A percentile compares a stretch with the other conserved stretches of the same genome.
phyloP scores from a whole-genome alignment of 2,888 invertebrate genomes.

The Stenurella melanura region DNA sequence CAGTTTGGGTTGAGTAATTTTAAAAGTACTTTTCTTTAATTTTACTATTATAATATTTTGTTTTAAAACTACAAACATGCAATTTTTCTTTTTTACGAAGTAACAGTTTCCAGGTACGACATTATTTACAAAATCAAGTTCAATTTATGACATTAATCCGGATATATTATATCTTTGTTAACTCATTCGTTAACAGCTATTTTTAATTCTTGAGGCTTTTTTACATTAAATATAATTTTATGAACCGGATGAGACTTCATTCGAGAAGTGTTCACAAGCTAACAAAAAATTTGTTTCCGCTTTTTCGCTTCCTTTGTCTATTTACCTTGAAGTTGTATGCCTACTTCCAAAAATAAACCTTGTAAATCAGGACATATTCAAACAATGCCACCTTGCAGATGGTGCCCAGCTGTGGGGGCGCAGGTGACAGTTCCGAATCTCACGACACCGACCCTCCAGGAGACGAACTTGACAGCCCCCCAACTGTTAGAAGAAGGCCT shows the following conservation, averaged over 20 bases:
- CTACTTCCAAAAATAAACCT: conserved; percentile 3
- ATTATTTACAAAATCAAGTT: no score
- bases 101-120: no score
- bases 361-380: conserved; percentile 4
- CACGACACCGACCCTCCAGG: conserved; percentile 76
- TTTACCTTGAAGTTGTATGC: neutral
- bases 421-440: conserved; percentile 77
- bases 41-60: no score
- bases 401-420: conserved; percentile 73
- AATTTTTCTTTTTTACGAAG: no score
- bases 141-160: no score
- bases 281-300: conserved; percentile 18
- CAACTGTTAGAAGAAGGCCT: conserved; percentile 73
- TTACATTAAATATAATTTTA: no score
- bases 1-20: no score
- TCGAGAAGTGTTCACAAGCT: neutral
- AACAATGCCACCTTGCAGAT: conserved; percentile 69
- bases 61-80: no score
- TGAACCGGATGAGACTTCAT: neutral
- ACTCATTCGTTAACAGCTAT: no score
- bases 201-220: no score
- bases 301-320: conserved; percentile 13
- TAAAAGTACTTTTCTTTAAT: no score
- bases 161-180: no score
- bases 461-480: conserved; percentile 76